Evolutionary conservation across 2,888 invertebrate species (phyloP), one percentile per base, ranked within the genome.

Genomic region (Dasysyrphus albostriatus): DNA sequence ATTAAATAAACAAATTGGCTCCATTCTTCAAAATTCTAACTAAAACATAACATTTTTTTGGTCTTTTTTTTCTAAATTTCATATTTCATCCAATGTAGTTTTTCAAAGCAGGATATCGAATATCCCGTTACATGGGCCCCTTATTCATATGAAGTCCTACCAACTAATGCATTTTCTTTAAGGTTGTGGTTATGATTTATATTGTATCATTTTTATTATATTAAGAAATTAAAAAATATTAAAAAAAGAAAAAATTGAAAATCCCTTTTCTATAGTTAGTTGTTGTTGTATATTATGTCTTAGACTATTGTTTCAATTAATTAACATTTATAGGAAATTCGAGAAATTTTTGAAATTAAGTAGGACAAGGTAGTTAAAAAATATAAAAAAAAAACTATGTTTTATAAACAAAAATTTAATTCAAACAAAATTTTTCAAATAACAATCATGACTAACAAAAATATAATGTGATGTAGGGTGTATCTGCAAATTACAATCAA

Each of bases 401-500:
- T 16, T 16, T 47, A 47, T 51, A 14, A 67, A 51, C 10, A 67
- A 67, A 34, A 37, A 19, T 24, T 3, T 12, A 54, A 37, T n/a
- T 24, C 2, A 69, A 29, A 69, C 1, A 9, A 51, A 51, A n/a
- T 51, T 69, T 49, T 65, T 39, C 3, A 59, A 59, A 39, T 39
- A 51, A 69, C 69, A 69, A 69, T 69, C 69, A 69, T 69, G 54
- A 69, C 24, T 39, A 51, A n/a, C n/a, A n/a, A 61, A 16, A 19
- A 58, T 7, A 24, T 16, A 24, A 70, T 75, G 56, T 70, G 42
- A 78, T 44, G 63, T 75, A 80, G 73, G 49, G 59, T 77, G 51
- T 69, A 61, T 80, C 80, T 80, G 80, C 80, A 80, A 67, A 59
- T 72, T 51, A 80, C 80, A 80, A 80, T 80, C 80, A 80, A 80